Evolutionary conservation across 2,113 vertebrate species (phyloP).

Genomic region (Peromyscus polionotus): DNA sequence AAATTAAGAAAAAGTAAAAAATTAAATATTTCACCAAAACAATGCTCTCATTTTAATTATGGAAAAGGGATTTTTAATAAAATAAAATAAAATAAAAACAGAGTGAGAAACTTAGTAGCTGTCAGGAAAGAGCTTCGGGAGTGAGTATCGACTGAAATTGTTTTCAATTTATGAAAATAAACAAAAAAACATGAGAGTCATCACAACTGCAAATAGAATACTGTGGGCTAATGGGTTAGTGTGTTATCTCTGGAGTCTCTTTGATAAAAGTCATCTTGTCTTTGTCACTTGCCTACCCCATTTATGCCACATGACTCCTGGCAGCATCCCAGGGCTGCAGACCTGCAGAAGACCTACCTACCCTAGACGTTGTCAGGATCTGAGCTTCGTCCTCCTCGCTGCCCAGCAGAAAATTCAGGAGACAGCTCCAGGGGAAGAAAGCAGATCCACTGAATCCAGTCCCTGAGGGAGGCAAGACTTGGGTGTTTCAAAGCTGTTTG

Average conservation of each 20-base stretch:
- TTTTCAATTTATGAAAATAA: neutral
- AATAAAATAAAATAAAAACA: neutral
- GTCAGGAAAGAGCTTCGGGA: neutral
- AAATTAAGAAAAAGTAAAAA: neutral
- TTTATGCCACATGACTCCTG: neutral
- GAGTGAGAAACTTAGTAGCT: neutral
- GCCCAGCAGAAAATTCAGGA: too few species aligned
- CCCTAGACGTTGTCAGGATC: neutral
- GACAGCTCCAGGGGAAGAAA: neutral
- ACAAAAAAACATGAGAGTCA: neutral
- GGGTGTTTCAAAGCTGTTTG: neutral
- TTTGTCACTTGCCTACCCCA: neutral
- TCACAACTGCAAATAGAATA: neutral
- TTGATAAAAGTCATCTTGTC: neutral
- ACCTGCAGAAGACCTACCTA: neutral
- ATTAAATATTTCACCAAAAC: neutral
- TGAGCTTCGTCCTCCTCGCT: neutral
- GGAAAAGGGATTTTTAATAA: neutral
- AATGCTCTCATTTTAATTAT: neutral
- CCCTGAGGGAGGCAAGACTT: neutral
- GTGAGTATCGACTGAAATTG: neutral
- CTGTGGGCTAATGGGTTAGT: too few species aligned
- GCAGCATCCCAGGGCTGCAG: neutral
- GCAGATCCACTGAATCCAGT: neutral
- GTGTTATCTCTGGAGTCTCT: neutral